Evolutionary conservation across 1,140 invertebrate genomes (phyloP).

Genomic region (Euschistus heros): DNA sequence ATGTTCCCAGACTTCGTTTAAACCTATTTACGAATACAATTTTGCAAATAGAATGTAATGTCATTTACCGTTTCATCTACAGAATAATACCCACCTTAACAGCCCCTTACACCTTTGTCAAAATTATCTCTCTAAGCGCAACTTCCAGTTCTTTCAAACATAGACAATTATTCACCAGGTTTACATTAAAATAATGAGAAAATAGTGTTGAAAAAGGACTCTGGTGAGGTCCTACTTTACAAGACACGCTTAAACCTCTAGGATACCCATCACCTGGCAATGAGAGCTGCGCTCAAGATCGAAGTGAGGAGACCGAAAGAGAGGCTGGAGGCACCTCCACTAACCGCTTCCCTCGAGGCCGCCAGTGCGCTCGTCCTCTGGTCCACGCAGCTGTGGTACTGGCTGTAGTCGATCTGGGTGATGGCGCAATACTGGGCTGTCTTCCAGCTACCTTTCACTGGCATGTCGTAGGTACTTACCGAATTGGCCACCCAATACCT

Average conservation of each 20-base stretch:
- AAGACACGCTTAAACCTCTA: background rate
- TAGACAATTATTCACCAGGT: too few relatives aligned
- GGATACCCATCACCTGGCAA: background rate
- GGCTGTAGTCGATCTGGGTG: conserved; percentile 59
- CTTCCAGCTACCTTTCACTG: conserved; percentile 48
- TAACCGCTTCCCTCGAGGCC: conserved; percentile 13
- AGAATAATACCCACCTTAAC: too few relatives aligned
- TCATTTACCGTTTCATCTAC: too few relatives aligned
- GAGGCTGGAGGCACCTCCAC: background rate
- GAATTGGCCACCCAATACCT: conserved; percentile 64
- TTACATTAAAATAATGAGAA: too few relatives aligned
- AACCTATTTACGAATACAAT: too few relatives aligned
- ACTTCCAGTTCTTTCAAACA: too few relatives aligned
- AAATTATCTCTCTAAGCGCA: too few relatives aligned
- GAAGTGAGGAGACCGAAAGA: background rate
- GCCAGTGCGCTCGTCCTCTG: conserved; percentile 58
- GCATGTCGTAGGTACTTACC: conserved; percentile 46
- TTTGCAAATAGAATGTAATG: too few relatives aligned
- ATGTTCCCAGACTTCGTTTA: too few relatives aligned
- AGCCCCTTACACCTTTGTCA: too few relatives aligned
- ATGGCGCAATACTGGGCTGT: conserved; percentile 73
- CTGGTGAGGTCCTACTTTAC: background rate
- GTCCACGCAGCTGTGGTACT: conserved; percentile 59
- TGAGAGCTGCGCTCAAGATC: background rate
- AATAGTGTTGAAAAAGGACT: too few relatives aligned